Evolutionary conservation across 2,888 invertebrate genomes (phyloP), one percentile per base, ranked within the genome.

Genomic region (Actias luna): DNA sequence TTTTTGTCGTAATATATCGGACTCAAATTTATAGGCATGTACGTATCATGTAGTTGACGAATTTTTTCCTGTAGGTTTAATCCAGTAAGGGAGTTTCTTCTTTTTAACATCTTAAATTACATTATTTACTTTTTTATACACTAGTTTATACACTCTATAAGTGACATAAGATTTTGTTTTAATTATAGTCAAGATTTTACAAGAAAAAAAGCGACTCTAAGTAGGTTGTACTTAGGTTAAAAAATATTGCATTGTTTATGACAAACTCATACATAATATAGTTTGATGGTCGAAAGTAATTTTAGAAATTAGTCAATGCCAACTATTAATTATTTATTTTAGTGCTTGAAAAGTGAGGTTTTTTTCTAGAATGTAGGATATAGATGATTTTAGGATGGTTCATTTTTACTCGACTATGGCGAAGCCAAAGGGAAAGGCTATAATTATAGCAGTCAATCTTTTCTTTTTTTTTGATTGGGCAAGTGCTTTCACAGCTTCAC

Each of bases 21-120:
- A 63, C 82, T 79, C 16, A 86, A 70, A 55, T 82, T 76, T 65
- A 83, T 76, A 0, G 88, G 88, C 71, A 71, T 71, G 62, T 79
- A 87, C 7, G 65, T 65, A 5, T 60, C 55, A 18, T 70, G 66
- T 0, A 87, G 73, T 31, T 77, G 63, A 58, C 80, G 69, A 35
- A 85, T 79, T 67, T 73, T 77, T 1, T 71, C 69, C 60, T 82
- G 80, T 12, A 86, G 69, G 1, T 74, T 69, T 0, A 22, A 16
- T 16, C 50, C 62, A 46, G 50, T 50, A 22, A 62, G 59, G 12
- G 50, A 50, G 14, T 50, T 59, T 12, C 42, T 27, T 12, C 22
- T 62, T 22, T 50, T 50, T 25, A 50, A 50, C 46, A 50, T 50
- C 52, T 60, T 65, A 59, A 64, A 64, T 46, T 65, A 64, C 29